Conservation (phyloP, 2,888 invertebrate genomes). For the Tribolium freemani region DNA sequence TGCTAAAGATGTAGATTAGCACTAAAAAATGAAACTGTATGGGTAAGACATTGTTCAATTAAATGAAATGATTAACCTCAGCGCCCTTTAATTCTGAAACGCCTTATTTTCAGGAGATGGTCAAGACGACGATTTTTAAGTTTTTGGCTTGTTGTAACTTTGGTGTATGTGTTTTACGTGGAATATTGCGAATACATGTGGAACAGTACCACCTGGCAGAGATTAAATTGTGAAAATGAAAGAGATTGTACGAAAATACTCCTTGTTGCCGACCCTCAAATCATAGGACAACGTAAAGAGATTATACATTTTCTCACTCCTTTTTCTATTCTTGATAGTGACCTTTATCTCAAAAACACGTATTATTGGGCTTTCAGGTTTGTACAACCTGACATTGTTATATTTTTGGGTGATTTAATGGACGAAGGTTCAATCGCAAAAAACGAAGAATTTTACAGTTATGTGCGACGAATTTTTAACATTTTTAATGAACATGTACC, state of each 20-base stretch:
- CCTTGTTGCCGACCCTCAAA: conserved; percentile 90
- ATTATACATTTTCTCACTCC: conserved; percentile 75
- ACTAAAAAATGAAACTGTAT: conserved; percentile 7
- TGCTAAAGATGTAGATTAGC: conserved; percentile 5
- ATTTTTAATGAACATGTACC: conserved; percentile 72
- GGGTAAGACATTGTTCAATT: conserved; percentile 1
- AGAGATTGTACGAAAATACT: conserved; percentile 64
- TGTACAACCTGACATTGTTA: conserved; percentile 85
- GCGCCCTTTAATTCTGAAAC: not conserved
- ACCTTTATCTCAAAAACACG: conserved; percentile 82
- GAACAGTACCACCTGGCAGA: conserved; percentile 60
- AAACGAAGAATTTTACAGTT: conserved; percentile 77
- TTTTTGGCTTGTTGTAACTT: conserved; percentile 40
- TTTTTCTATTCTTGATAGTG: conserved; percentile 88
- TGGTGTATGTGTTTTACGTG: conserved; percentile 53
- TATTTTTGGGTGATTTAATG: conserved; percentile 94
- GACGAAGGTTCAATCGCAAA: conserved; percentile 92
- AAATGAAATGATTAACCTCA: not conserved
- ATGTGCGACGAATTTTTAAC: conserved; percentile 79
- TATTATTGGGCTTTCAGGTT: conserved; percentile 80
- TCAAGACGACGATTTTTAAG: conserved; percentile 6
- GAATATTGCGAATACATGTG: conserved; percentile 62
- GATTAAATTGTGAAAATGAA: conserved; percentile 58
- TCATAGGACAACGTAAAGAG: conserved; percentile 87
- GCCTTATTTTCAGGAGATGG: conserved; percentile 13